These are phyloP conservation scores for Xerus rutilus DNA, from an alignment of 2,797 vertebrate genomes.

Conservation along the genomic window DNA sequence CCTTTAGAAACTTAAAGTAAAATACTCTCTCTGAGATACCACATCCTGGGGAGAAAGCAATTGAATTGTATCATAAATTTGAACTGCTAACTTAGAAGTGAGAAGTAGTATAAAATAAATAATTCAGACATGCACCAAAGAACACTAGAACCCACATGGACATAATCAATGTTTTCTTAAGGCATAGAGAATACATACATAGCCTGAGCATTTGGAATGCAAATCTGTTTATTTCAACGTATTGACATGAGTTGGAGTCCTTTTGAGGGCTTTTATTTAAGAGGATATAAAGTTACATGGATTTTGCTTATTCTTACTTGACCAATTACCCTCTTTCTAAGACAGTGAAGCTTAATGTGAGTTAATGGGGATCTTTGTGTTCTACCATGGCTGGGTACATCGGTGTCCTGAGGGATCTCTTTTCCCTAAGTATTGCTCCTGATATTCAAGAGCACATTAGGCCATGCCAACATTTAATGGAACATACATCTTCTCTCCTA, in stretches of 20 bases:
- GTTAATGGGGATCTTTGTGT: background rate
- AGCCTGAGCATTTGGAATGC: background rate
- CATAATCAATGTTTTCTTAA: slow-evolving; percentile 62
- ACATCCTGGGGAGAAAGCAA: slow-evolving; percentile 50
- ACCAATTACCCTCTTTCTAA: background rate
- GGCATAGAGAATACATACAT: background rate
- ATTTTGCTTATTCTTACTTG: background rate
- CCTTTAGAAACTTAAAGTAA: background rate
- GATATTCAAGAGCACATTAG: background rate
- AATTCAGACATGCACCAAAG: slow-evolving; percentile 27
- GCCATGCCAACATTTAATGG: background rate
- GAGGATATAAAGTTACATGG: background rate
- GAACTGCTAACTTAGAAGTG: slow-evolving; percentile 51
- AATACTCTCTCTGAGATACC: slow-evolving; percentile 3
- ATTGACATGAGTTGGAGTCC: background rate
- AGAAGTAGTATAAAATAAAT: slow-evolving; percentile 60
- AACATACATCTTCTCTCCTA: background rate
- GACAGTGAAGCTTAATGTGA: background rate
- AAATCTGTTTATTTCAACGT: slow-evolving; percentile 1
- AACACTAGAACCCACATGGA: slow-evolving; percentile 36
- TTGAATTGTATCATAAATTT: slow-evolving; percentile 61
- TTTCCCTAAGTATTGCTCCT: background rate
- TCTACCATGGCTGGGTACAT: background rate
- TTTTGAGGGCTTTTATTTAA: slow-evolving; percentile 48
- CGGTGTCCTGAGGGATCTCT: background rate